Evolutionary conservation across 2,888 invertebrate species (phyloP), one percentile per base, ranked within the genome.

Genomic region (Plebejus melissa): DNA sequence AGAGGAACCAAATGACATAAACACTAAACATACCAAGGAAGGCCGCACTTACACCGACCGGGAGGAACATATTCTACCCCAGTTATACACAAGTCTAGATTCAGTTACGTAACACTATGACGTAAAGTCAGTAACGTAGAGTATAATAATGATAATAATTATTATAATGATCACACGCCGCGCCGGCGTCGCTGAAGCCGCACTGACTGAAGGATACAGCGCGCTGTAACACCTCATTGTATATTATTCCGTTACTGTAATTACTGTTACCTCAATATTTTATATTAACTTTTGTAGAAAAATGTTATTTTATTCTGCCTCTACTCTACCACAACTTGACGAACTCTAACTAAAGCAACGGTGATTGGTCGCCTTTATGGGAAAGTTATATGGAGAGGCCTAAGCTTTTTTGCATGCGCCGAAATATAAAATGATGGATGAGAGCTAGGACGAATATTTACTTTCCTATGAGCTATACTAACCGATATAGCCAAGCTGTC

Each of bases 121-220:
- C 22, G 58, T 54, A 54, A 16, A 0, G 16, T 54, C 54, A 50
- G n/a, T 9, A 60, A 60, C 60, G 58, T 32, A 22, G 7, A 7
- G 6, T 41, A 41, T 9, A 41, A 41, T 41, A 0, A 41, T 41
- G 1, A 32, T 11, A 60, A 32, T 60, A 6, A n/a, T 4, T 22
- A 32, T 65, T 32, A 36, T 13, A 65, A 36, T 13, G 4, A 36
- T 65, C 65, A 6, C 60, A 65, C 65, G 32, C 32, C 65, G 22
- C 65, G 32, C 32, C 65, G 22, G 11, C 65, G 65, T 5, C 65
- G 65, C 65, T 36, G 65, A 65, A 65, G 32, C 32, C 65, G 65
- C 32, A 65, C 65, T 65, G 60, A 22, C 28, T 60, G 65, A 65
- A 65, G 65, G 65, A 11, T 32, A 36, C 28, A 58, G 57, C 58